These are phyloP conservation scores for Bufo gargarizans DNA, from an alignment of 2,113 vertebrate species.

Conservation along the genomic window DNA sequence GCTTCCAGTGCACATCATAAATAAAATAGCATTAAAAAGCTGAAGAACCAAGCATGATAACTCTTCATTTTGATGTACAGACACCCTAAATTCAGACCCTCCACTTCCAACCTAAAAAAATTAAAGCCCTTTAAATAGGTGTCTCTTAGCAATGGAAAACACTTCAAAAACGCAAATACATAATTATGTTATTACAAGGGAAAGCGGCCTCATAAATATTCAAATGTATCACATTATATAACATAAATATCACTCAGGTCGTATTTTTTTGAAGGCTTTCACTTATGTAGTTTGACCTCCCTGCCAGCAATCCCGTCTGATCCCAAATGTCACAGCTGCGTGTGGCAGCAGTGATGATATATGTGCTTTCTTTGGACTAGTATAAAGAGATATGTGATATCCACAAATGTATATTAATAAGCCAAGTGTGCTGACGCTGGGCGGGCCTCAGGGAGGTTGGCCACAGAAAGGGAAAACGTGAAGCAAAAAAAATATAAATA, in stretches of 20 bases:
- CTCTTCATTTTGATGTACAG: neutral
- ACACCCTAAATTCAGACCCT: neutral
- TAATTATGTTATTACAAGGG: constrained; percentile 35
- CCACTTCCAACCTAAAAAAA: neutral
- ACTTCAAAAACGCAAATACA: constrained; percentile 31
- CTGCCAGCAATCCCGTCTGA: constrained; percentile 36
- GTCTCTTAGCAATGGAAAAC: constrained; percentile 59
- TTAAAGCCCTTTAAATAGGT: neutral
- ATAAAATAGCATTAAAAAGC: neutral
- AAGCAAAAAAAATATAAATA: neutral
- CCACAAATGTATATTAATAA: constrained; percentile 48
- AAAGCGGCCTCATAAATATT: constrained; percentile 39
- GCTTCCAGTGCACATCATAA: constrained; percentile 1
- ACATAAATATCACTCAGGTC: constrained; percentile 34
- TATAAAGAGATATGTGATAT: constrained; percentile 47
- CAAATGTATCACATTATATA: constrained; percentile 44
- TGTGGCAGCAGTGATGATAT: constrained; percentile 32
- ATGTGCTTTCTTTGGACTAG: constrained; percentile 48
- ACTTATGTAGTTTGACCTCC: constrained; percentile 44
- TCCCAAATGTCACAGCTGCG: constrained; percentile 40
- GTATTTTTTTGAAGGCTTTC: constrained; percentile 38
- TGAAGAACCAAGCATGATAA: neutral
- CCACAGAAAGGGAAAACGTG: constrained; percentile 30
- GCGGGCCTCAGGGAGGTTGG: constrained; percentile 28
- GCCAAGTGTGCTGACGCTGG: constrained; percentile 29